Evolutionary conservation across 1,140 invertebrate genomes (phyloP), one percentile per base, ranked within the genome.

Genomic region (Apis laboriosa): DNA sequence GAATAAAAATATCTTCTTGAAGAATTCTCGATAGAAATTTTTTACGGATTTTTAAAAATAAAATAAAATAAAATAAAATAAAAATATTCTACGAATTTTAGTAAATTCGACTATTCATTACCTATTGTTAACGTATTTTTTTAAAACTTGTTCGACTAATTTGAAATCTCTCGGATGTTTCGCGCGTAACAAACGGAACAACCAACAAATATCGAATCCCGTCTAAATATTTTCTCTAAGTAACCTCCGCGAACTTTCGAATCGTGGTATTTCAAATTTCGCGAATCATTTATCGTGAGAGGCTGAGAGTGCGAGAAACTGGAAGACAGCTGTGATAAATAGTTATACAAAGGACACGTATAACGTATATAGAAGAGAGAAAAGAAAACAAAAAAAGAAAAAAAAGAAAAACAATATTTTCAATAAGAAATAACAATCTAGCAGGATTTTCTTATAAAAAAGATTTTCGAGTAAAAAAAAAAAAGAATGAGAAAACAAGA

Each of bases 271-370:
- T 64, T 9, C 3, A 21, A 67, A 21, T 21, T 60, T 56, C 55
- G 53, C 55, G 61, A 7, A 56, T 11, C 1, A n/a, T 43, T 58
- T 55, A 49, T 12, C 49, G 24, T 73, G 55, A 21, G 60, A 83
- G 60, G 75, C 79, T 83, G 79, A 86, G 84, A 86, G 74, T 86
- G 80, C 58, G 60, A 83, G 53, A 77, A 86, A 86, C 43, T 83
- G 70, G 74, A 71, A 86, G 28, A 63, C 24, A 51, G 68, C 9
- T 53, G 68, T 15, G 72, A 21, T 63, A 63, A 63, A 63, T 74
- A 74, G 55, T 74, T 60, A 7, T 43, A 74, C 72, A 43, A 60
- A 60, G 60, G 56, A 74, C 72, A 74, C 28, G 53, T 74, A 43
- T 21, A 70, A 43, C 34, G 19, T 49, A n/a, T 49, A n/a, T 55